Percentiles rank a stretch among this genome's conserved stretches.
Evolutionary conservation across 1,140 invertebrate species (phyloP).

Genomic region (Tetraneura akinire): DNA sequence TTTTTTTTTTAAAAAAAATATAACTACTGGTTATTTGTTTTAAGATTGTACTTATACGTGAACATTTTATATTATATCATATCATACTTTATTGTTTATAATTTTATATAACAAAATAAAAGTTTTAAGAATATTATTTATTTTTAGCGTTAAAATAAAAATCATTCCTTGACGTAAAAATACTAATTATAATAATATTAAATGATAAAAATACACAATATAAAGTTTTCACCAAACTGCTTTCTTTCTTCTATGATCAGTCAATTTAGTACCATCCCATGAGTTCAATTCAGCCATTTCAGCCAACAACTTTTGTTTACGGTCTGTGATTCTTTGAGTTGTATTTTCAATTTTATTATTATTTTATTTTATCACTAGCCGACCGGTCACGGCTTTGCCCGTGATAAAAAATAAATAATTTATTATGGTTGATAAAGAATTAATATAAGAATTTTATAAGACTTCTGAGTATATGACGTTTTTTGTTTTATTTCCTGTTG

Average conservation of each 20-base stretch:
- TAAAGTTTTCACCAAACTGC: constrained; percentile 4
- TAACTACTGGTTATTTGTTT: too few species aligned
- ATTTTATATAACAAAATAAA: not conserved
- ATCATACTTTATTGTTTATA: not conserved
- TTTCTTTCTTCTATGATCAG: constrained; percentile 43
- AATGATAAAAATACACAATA: not conserved
- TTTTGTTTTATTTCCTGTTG: too few species aligned
- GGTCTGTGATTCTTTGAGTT: not conserved
- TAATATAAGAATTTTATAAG: too few species aligned
- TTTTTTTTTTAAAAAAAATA: not conserved
- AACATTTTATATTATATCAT: too few species aligned
- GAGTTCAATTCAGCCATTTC: constrained; percentile 32
- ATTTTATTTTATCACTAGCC: too few species aligned
- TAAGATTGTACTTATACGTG: too few species aligned
- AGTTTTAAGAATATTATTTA: not conserved
- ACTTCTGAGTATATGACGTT: too few species aligned
- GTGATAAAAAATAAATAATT: too few species aligned
- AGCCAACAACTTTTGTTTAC: constrained; percentile 18
- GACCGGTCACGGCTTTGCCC: too few species aligned
- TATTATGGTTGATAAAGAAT: too few species aligned
- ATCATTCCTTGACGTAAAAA: not conserved
- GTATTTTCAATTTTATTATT: constrained; percentile 3
- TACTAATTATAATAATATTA: not conserved
- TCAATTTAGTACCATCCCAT: constrained; percentile 1
- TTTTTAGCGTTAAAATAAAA: not conserved